These are phyloP conservation scores for Physocephala rufipes DNA, from an alignment of 2,888 invertebrate genomes.

Conservation along the genomic window DNA sequence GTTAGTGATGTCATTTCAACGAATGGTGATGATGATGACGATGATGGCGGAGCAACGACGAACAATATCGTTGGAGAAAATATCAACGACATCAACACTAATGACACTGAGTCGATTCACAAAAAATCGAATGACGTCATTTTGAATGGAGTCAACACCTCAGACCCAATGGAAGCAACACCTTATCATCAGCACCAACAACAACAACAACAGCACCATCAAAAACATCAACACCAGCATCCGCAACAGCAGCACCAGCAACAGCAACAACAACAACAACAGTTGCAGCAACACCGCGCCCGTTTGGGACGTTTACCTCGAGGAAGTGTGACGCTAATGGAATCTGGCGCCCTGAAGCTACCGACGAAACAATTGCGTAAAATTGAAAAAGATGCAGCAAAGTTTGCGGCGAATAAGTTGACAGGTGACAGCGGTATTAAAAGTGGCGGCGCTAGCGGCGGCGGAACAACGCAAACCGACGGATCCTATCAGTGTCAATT, in stretches of 20 bases:
- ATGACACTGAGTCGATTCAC: not conserved
- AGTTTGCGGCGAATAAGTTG: conserved; percentile 65
- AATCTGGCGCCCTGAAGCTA: conserved; percentile 59
- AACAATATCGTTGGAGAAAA: not conserved
- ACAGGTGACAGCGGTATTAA: conserved; percentile 65
- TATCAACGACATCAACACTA: not conserved
- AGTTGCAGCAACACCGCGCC: conserved; percentile 40
- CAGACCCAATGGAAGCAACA: not conserved
- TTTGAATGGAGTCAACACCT: not conserved
- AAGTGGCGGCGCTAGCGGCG: conserved; percentile 47
- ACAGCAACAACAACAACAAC: conserved; percentile 25
- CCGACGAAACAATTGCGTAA: conserved; percentile 64
- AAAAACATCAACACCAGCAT: conserved; percentile 10
- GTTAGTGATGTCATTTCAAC: not conserved
- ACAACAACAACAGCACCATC: not conserved
- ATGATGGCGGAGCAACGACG: too few species aligned
- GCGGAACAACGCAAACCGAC: conserved; percentile 69
- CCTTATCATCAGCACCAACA: not conserved
- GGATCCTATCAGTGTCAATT: conserved; percentile 91
- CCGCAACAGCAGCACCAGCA: conserved; percentile 36
- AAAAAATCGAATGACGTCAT: too few species aligned
- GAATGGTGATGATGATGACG: conserved; percentile 2
- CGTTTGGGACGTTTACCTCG: conserved; percentile 49
- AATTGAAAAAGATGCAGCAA: conserved; percentile 69
- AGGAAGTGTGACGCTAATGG: conserved; percentile 52